Percentiles rank a stretch among this genome's conserved stretches.
Conservation (phyloP, 2,797 vertebrate genomes). For the Nyctibius grandis region DNA sequence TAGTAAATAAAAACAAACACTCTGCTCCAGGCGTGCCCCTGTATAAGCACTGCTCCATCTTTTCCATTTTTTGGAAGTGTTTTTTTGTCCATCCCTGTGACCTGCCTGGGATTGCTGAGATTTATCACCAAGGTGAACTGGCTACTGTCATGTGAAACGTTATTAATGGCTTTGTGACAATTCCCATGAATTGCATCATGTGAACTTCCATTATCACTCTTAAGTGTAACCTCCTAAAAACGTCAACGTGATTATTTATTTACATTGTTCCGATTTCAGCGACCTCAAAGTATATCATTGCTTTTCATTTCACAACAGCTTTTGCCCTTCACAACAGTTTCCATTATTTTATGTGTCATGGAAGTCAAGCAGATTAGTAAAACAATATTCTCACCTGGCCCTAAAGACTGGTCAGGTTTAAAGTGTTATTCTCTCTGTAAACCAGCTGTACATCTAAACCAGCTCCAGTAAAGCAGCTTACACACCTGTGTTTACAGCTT, state of each 20-base stretch:
- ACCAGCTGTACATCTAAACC: neutral
- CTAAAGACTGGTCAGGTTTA: neutral
- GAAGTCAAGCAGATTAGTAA: neutral
- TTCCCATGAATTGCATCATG: neutral
- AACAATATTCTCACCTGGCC: neutral
- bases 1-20: neutral
- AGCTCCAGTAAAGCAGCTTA: neutral
- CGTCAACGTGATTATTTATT: neutral
- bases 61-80: neutral
- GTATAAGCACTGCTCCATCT: neutral
- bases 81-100: neutral
- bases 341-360: neutral
- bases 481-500: neutral
- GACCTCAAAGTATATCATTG: neutral
- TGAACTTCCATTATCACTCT: neutral
- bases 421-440: neutral
- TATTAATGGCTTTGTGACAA: neutral
- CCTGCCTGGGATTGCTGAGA: neutral
- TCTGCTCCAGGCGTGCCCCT: neutral
- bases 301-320: neutral
- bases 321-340: neutral
- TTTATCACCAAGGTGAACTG: neutral
- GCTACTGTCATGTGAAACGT: neutral
- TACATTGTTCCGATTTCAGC: neutral
- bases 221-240: neutral